These are phyloP conservation scores for Echeneis naucrates DNA, from an alignment of 2,797 vertebrate genomes.

Conservation along the genomic window DNA sequence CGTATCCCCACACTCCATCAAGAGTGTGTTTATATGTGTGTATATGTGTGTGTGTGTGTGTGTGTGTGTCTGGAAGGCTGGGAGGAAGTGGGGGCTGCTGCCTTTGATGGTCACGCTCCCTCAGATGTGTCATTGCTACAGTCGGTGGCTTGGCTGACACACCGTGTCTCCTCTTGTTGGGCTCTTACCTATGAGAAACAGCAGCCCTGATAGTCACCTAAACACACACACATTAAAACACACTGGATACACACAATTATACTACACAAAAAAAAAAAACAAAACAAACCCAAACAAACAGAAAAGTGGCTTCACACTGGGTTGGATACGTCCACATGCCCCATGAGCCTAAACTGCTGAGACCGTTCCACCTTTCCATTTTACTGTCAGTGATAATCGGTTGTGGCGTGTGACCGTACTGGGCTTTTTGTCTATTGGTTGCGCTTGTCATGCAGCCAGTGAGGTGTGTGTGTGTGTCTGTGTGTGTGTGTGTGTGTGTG, in stretches of 20 bases:
- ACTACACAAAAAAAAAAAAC: background rate
- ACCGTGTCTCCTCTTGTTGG: slow-evolving; percentile 57
- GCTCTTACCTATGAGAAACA: slow-evolving; percentile 45
- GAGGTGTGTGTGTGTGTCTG: slow-evolving; percentile 42
- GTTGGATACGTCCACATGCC: slow-evolving; percentile 33
- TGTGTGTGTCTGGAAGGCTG: slow-evolving; percentile 45
- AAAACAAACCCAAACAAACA: too few species aligned
- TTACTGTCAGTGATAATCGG: slow-evolving; percentile 67
- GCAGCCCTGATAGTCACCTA: slow-evolving; percentile 38
- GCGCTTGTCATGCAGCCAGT: slow-evolving; percentile 63
- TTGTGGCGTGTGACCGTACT: slow-evolving; percentile 62
- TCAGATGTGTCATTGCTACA: slow-evolving; percentile 74
- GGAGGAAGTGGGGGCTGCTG: slow-evolving; percentile 70
- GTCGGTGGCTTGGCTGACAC: slow-evolving; percentile 59
- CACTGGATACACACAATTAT: slow-evolving; percentile 29
- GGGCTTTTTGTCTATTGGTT: slow-evolving; percentile 68
- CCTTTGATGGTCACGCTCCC: slow-evolving; percentile 78
- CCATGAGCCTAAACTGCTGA: slow-evolving; percentile 19
- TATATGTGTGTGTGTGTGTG: slow-evolving; percentile 24
- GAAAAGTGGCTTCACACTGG: slow-evolving; percentile 16
- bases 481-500: slow-evolving; percentile 11
- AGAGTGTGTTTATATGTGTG: slow-evolving; percentile 22
- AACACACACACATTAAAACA: slow-evolving; percentile 30
- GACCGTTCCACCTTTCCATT: slow-evolving; percentile 66
- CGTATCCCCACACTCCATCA: slow-evolving; percentile 72